Conservation (phyloP, 1,140 invertebrate genomes). For the Wasmannia auropunctata region DNA sequence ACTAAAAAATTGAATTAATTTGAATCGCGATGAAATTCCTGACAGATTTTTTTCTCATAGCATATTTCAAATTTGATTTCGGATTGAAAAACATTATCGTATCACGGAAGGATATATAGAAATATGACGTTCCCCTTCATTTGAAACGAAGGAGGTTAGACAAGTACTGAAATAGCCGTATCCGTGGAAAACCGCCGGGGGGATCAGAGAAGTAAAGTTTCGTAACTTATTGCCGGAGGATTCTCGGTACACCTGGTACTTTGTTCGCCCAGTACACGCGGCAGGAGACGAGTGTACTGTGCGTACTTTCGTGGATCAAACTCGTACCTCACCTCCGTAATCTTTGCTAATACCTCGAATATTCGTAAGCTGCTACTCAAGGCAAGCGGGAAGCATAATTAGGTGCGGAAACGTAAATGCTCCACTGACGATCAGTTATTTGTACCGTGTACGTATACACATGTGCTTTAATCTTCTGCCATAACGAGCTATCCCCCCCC, state of each 20-base stretch:
- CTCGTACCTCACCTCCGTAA: slow-evolving; percentile 44
- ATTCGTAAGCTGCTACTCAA: slow-evolving; percentile 50
- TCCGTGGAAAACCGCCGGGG: slow-evolving; percentile 49
- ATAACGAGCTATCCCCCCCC: not conserved
- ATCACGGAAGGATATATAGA: not conserved
- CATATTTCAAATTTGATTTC: not conserved
- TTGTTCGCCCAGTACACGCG: slow-evolving; percentile 30
- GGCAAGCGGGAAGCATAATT: slow-evolving; percentile 50
- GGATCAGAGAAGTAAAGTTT: slow-evolving; percentile 56
- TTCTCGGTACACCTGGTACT: slow-evolving; percentile 54
- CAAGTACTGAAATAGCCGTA: slow-evolving; percentile 48
- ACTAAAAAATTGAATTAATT: not conserved
- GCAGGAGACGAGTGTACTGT: slow-evolving; percentile 35
- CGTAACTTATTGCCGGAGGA: slow-evolving; percentile 52
- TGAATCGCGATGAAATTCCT: not conserved
- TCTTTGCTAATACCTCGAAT: slow-evolving; percentile 56
- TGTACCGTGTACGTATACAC: not conserved
- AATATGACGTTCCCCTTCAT: slow-evolving; percentile 29
- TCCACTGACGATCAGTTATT: slow-evolving; percentile 38
- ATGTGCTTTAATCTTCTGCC: slow-evolving; percentile 17
- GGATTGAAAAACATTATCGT: not conserved
- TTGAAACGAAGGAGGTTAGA: slow-evolving; percentile 32
- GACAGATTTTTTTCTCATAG: not conserved
- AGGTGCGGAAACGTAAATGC: slow-evolving; percentile 53
- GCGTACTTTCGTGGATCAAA: slow-evolving; percentile 55